Percentiles rank a stretch among this genome's conserved stretches.
These are phyloP conservation scores for Dinomys branickii DNA, from an alignment of 2,113 vertebrate species.

Conservation along the genomic window DNA sequence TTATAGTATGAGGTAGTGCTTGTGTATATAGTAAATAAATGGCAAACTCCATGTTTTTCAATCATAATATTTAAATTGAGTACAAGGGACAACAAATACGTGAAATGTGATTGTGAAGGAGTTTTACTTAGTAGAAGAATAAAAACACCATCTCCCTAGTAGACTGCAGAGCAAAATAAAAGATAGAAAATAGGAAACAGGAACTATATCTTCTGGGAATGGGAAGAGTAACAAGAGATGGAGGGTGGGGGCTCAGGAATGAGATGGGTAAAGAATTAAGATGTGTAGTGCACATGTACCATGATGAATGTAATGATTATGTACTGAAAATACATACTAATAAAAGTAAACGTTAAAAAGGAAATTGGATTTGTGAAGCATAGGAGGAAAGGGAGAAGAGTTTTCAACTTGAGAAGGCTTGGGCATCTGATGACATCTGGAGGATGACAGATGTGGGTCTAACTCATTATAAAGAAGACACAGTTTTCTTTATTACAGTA, in stretches of 20 bases:
- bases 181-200: background rate
- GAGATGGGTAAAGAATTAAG: background rate
- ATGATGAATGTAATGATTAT: background rate
- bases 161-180: background rate
- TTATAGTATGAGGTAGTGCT: background rate
- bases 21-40: background rate
- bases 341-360: background rate
- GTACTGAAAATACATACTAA: background rate
- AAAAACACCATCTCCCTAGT: background rate
- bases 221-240: background rate
- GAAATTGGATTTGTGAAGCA: background rate
- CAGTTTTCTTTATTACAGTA: background rate
- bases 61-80: conserved; percentile 16
- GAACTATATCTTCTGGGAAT: background rate
- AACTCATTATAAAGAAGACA: background rate
- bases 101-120: background rate
- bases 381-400: background rate
- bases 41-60: background rate
- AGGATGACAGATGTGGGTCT: background rate
- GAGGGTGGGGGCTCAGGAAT: background rate
- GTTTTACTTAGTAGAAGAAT: background rate
- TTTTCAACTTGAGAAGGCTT: background rate
- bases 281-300: background rate
- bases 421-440: background rate
- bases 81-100: background rate